Evolutionary conservation across 2,888 invertebrate genomes (phyloP).

Genomic region (Galerucella nymphaeae): DNA sequence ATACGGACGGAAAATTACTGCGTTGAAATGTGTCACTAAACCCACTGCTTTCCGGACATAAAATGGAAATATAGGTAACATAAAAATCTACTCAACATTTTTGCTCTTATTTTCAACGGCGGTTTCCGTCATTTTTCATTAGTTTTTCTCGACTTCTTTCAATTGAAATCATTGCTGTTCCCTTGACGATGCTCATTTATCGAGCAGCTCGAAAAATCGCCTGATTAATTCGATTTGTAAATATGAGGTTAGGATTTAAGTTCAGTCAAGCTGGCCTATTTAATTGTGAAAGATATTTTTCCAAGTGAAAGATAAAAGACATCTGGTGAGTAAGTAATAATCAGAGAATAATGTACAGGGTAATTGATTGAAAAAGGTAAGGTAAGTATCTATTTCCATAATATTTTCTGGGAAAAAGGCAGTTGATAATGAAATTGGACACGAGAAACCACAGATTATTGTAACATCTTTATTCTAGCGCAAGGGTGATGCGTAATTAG

Average conservation of each 20-base stretch:
- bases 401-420: too few relatives aligned
- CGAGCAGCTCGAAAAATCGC: background rate
- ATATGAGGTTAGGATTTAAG: background rate
- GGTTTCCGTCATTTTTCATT: slow-evolving; percentile 22
- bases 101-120: slow-evolving; percentile 25
- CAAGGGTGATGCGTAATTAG: too few relatives aligned
- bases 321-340: too few relatives aligned
- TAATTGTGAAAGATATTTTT: background rate
- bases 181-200: background rate
- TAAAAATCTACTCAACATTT: slow-evolving; percentile 39
- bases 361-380: too few relatives aligned
- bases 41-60: slow-evolving; percentile 32
- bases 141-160: background rate
- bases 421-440: too few relatives aligned
- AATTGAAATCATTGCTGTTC: slow-evolving; percentile 3
- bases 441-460: too few relatives aligned
- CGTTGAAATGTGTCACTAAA: slow-evolving; percentile 36
- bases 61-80: slow-evolving; percentile 38
- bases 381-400: too few relatives aligned
- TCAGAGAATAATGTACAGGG: too few relatives aligned
- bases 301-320: too few relatives aligned
- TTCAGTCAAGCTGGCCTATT: background rate
- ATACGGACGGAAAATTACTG: slow-evolving; percentile 39
- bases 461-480: too few relatives aligned
- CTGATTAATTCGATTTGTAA: background rate